Evolutionary conservation across 2,797 vertebrate genomes (phyloP).

Genomic region (Amblyraja radiata): DNA sequence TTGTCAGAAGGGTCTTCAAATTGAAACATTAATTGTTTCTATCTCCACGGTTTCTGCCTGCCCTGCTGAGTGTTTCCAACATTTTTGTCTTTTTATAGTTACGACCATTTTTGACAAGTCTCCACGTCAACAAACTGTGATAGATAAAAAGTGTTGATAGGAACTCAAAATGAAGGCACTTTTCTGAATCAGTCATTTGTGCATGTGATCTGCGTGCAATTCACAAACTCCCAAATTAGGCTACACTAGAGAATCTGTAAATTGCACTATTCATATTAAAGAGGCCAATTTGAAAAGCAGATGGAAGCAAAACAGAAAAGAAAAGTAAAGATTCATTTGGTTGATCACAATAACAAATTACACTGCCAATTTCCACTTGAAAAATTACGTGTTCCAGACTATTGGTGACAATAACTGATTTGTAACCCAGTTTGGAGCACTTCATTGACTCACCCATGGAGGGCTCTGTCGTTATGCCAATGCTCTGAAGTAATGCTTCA

Average conservation of each 20-base stretch:
- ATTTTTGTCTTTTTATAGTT: not conserved
- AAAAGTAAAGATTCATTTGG: not conserved
- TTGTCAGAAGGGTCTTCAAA: too few relatives aligned
- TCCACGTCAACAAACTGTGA: not conserved
- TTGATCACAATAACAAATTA: not conserved
- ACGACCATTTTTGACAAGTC: not conserved
- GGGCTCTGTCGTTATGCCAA: slow-evolving; percentile 38
- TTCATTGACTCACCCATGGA: slow-evolving; percentile 32
- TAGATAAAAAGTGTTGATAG: not conserved
- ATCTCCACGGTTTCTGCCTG: too few relatives aligned
- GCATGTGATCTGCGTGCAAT: not conserved
- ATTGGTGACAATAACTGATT: not conserved
- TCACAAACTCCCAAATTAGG: not conserved
- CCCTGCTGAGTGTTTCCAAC: too few relatives aligned
- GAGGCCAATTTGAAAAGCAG: not conserved
- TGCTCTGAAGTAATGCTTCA: slow-evolving; percentile 38
- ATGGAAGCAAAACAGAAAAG: not conserved
- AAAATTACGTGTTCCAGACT: not conserved
- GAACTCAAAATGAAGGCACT: not conserved
- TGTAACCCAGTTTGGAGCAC: not conserved
- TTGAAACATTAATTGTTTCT: too few relatives aligned
- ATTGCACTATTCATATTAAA: not conserved
- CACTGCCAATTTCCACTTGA: not conserved
- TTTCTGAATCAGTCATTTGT: not conserved
- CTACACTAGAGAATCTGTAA: not conserved